These are phyloP conservation scores for Hesperophylax magnus DNA, from an alignment of 1,140 invertebrate species.

Conservation along the genomic window DNA sequence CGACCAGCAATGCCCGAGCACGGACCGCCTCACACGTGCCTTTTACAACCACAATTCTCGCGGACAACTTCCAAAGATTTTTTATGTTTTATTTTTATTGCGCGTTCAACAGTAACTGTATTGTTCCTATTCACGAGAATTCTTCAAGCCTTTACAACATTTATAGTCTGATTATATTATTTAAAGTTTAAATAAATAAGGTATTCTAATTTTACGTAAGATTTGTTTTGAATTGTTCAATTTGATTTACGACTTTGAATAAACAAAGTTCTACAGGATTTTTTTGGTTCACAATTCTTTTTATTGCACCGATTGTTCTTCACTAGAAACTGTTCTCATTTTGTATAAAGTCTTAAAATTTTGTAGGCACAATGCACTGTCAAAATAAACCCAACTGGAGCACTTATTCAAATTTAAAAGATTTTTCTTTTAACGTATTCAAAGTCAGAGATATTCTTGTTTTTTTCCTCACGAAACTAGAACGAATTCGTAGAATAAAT, in stretches of 20 bases:
- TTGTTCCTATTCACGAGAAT: slow-evolving; percentile 16
- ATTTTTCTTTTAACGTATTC: slow-evolving; percentile 10
- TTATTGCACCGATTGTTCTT: slow-evolving; percentile 1
- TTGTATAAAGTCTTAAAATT: slow-evolving; percentile 25
- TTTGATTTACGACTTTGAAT: slow-evolving; percentile 12
- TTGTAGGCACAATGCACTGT: slow-evolving; percentile 30
- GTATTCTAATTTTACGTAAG: slow-evolving; percentile 40
- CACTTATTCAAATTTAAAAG: background rate
- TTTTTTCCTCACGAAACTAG: slow-evolving; percentile 15
- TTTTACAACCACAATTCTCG: background rate
- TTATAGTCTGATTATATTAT: slow-evolving; percentile 29
- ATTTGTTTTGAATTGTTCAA: background rate
- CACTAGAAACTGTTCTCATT: slow-evolving; percentile 16
- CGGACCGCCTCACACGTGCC: slow-evolving; percentile 1
- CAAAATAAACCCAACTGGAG: background rate
- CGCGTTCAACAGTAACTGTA: slow-evolving; percentile 19
- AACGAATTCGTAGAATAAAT: slow-evolving; percentile 4
- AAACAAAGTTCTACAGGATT: background rate
- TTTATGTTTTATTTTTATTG: slow-evolving; percentile 25
- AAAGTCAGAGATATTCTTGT: background rate
- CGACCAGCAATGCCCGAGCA: background rate
- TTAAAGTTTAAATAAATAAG: background rate
- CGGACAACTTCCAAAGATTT: slow-evolving; percentile 13
- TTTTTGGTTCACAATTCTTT: slow-evolving; percentile 7
- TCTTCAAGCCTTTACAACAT: background rate